Base-by-base conservation (phyloP, 2,113 vertebrate genomes). In the Mobula hypostoma region DNA sequence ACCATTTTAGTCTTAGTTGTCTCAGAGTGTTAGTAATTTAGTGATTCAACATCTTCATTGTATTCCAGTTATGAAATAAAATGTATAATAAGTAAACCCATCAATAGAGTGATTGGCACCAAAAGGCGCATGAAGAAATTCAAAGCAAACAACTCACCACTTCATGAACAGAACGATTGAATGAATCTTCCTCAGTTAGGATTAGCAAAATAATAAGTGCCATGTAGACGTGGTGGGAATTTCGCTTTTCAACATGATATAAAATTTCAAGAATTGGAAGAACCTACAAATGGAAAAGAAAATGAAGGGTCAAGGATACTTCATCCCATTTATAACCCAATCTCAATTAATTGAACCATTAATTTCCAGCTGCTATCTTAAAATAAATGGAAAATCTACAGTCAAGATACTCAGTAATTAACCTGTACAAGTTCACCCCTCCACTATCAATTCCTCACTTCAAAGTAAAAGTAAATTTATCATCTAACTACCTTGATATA, bases 191-290 rank as follows among this genome's bases (percentile, higher is more conserved):
- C 96, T 99, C 99, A 0, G 98, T 99, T 0, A 99, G 98, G 95
- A 99, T 99, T 96, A 99, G 97, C 85, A 99, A 95, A 95, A 99
- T 98, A 72, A 99, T 99, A 94, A 99, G 98, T 77, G 99, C 98
- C 99, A 99, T 99, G 96, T 99, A 99, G 94, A 99, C 98, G 21
- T 99, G 99, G 95, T 99, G 99, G 56, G 99, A 99, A 95, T 99
- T 99, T 95, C 98, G 98, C 48, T 99, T 98, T 95, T 99, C 98
- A 15, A 99, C 98, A 0, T 98, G 98, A 96, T 99, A 99, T 29
- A 99, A 97, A 94, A 99, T 99, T 95, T 99, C 98, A 14, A 99
- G 97, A 95, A 99, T 99, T 29, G 99, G 99, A 95, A 99, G 96
- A 94, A 99, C 99, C 99, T 99, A 95, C 0, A 66, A 70, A 36